Evolutionary conservation across 2,113 vertebrate genomes (phyloP).

Genomic region (Trochalopteron elliotii): DNA sequence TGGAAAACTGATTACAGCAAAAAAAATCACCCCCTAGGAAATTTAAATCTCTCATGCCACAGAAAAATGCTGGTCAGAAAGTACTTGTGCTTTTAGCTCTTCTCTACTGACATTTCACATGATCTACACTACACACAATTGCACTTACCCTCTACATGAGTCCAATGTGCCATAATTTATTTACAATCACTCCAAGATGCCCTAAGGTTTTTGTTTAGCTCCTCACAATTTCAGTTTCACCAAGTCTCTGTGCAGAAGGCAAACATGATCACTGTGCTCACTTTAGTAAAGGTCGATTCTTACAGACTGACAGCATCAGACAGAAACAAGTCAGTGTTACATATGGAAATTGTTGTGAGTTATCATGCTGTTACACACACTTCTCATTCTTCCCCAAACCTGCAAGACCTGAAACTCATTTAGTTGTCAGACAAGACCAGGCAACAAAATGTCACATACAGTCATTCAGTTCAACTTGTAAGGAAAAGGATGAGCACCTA

Average conservation of each 20-base stretch:
- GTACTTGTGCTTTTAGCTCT: not conserved
- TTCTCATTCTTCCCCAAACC: not conserved
- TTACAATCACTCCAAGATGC: not conserved
- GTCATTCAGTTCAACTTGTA: not conserved
- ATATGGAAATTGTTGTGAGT: not conserved
- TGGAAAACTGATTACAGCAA: not conserved
- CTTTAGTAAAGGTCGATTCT: not conserved
- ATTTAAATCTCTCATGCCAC: not conserved
- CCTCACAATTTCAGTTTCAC: not conserved
- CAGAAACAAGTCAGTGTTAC: not conserved
- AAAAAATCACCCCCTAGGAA: not conserved
- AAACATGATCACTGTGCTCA: not conserved
- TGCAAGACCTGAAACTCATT: not conserved
- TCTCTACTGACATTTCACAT: not conserved
- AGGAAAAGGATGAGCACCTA: not conserved
- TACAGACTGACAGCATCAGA: not conserved
- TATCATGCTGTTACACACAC: not conserved
- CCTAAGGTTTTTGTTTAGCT: not conserved
- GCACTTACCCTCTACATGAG: not conserved
- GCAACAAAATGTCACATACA: not conserved
- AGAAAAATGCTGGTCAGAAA: not conserved
- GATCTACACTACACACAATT: not conserved
- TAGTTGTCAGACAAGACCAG: not conserved
- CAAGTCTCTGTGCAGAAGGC: not conserved
- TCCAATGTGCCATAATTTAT: not conserved